These are phyloP conservation scores for Mnemiopsis leidyi DNA, from an alignment of 37 sponge, comb jelly and placozoan genomes.

Conservation along the genomic window DNA sequence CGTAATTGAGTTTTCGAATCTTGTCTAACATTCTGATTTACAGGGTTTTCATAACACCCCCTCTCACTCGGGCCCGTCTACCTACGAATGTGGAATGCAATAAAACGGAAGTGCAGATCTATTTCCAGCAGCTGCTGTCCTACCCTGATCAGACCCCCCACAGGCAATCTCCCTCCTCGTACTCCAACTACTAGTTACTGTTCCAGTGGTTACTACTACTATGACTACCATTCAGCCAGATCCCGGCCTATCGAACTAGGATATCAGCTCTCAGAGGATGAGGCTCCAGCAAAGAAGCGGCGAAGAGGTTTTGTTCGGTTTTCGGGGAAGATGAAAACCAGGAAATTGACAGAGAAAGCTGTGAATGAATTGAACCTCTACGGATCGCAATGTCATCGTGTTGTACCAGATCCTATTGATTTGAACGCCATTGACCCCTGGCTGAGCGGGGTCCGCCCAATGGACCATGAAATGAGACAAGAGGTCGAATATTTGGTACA, in stretches of 20 bases:
- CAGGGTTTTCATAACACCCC: background rate
- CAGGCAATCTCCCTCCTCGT: background rate
- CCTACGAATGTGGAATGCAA: background rate
- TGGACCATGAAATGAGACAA: background rate
- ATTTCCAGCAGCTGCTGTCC: background rate
- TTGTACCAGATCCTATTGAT: slow-evolving; percentile 5
- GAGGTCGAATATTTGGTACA: background rate
- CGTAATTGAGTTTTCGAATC: background rate
- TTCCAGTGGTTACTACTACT: slow-evolving; percentile 8
- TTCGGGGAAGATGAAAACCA: background rate
- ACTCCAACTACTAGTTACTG: background rate
- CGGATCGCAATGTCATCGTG: background rate
- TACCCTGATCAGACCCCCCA: background rate
- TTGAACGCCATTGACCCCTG: slow-evolving; percentile 5
- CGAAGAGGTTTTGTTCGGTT: slow-evolving; percentile 13
- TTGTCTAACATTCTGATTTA: background rate
- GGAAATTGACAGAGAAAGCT: slow-evolving; percentile 2
- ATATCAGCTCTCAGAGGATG: background rate
- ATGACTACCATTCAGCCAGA: background rate
- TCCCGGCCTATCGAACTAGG: background rate
- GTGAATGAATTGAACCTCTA: background rate
- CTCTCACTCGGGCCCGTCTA: background rate
- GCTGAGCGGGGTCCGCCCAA: background rate
- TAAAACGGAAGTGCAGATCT: background rate
- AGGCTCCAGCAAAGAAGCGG: background rate